Base-by-base conservation (phyloP, 1,140 invertebrate genomes). In the Trichoplusia ni region DNA sequence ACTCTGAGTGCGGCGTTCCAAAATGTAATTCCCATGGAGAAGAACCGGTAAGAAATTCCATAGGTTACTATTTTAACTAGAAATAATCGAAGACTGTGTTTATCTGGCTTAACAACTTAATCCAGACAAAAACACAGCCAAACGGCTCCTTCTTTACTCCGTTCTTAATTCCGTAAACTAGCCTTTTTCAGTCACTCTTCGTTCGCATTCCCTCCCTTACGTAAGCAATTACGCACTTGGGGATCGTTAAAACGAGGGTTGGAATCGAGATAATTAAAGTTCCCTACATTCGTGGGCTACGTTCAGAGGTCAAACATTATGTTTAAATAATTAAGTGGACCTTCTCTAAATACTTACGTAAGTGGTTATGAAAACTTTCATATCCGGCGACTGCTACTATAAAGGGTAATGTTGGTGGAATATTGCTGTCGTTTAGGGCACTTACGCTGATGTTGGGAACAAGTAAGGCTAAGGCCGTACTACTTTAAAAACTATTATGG, bases 211-310 rank as follows among this genome's bases (percentile, higher is more conserved):
- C 49, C 53, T 27, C 53, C 53, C 49, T 54, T 61, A 31, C 56
- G 62, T 51, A 59, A 67, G 69, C 65, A 60, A 69, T 54, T 71
- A 69, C 65, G 53, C 76, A 69, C 76, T 42, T 49, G 76, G 73
- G 74, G 38, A 37, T 69, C 69, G 66, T 78, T 74, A 66, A 70
- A 69, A 67, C 59, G 58, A 53, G 68, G 67, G 59, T 66, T 46
- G 63, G 51, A 62, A 67, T 70, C 51, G 46, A 67, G 68, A 73
- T 78, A 78, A 78, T 78, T 78, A 78, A 78, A 73, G 70, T 73
- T 60, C 59, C 49, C 64, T 27, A 44, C 63, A 75, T 70, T 77
- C 44, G 42, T 64, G 56, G 54, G 29, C 44, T 19, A 37, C 18
- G 59, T 54, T 63, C 25, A 29, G 46, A 25, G 67, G 62, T 65